Evolutionary conservation across 2,888 invertebrate species (phyloP), one percentile per base, ranked within the genome.

Genomic region (Melipona beecheii): DNA sequence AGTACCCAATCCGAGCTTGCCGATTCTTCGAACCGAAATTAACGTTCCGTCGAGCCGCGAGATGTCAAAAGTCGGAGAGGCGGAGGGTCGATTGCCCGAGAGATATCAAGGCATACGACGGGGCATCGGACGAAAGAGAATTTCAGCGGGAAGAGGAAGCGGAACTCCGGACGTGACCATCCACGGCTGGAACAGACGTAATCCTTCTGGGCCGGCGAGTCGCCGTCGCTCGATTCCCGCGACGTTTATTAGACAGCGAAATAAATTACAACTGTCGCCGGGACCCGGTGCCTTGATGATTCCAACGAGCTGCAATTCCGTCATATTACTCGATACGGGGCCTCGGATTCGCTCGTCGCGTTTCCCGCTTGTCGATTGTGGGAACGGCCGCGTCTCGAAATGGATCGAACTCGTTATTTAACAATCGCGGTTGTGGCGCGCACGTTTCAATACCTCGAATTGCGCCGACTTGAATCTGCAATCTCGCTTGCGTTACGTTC

Each of bases 181-280:
- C 27, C 58, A 2, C 2, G 52, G 56, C 27, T 49, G n/a, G 73
- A 60, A 69, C 71, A 82, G 36, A n/a, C 77, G 68, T 27, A 58
- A 83, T 80, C 69, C 75, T 52, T 68, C 58, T 15, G 19, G 21
- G 11, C 69, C 73, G 4, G 50, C 49, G 79, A 54, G 73, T 69
- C 69, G 71, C 21, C 52, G 17, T n/a, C 24, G 68, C 66, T 65
- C 52, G 62, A 80, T 76, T 85, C 62, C 80, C 19, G 49, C 49
- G 64, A 76, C 83, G 75, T 84, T 85, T 84, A 85, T 85, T 81
- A 81, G 77, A 75, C 84, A 65, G 73, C 31, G 73, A 79, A 84
- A 84, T 83, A 83, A 84, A 83, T 84, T 78, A 84, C 83, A 58
- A 56, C 58, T 65, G 72, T 19, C 71, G 71, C 21, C 31, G 19